Percentiles rank a stretch among this genome's conserved stretches.
Evolutionary conservation across 1,140 invertebrate species (phyloP).

Genomic region (Doryteuthis pealeii): DNA sequence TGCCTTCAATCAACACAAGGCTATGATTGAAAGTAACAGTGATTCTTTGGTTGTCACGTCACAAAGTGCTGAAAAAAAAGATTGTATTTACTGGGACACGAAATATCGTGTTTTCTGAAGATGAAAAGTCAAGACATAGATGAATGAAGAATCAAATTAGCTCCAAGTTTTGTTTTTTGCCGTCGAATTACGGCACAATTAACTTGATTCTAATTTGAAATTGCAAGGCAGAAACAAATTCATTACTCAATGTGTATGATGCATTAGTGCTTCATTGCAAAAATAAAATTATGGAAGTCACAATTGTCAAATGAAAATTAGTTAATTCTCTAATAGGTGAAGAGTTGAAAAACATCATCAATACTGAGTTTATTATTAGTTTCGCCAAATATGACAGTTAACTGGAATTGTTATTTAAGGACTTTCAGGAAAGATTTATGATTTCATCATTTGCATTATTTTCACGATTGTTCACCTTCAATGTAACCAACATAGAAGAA

Average conservation of each 20-base stretch:
- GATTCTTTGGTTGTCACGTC: background rate
- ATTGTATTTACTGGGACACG: slow-evolving; percentile 13
- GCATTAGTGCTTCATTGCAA: slow-evolving; percentile 22
- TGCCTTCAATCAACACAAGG: no score
- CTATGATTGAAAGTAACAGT: no score
- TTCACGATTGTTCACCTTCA: slow-evolving; percentile 15
- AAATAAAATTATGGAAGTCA: slow-evolving; percentile 21
- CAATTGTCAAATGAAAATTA: slow-evolving; percentile 21
- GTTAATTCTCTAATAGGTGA: slow-evolving; percentile 20
- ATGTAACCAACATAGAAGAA: slow-evolving; percentile 12
- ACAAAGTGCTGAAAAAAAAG: slow-evolving; percentile 12
- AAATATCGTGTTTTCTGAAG: slow-evolving; percentile 22
- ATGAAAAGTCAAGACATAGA: slow-evolving; percentile 20
- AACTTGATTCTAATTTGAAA: slow-evolving; percentile 19
- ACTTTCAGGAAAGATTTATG: slow-evolving; percentile 22
- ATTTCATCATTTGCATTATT: slow-evolving; percentile 24
- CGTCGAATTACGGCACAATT: slow-evolving; percentile 21
- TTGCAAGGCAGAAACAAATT: slow-evolving; percentile 13
- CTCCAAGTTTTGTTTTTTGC: slow-evolving; percentile 18
- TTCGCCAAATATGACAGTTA: slow-evolving; percentile 21
- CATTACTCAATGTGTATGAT: slow-evolving; percentile 24
- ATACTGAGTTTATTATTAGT: slow-evolving; percentile 14
- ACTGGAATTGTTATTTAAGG: slow-evolving; percentile 18
- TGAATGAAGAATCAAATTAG: slow-evolving; percentile 24
- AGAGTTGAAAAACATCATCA: slow-evolving; percentile 16